Evolutionary conservation across 2,888 invertebrate genomes (phyloP).

Genomic region (Chydorus sphaericus): DNA sequence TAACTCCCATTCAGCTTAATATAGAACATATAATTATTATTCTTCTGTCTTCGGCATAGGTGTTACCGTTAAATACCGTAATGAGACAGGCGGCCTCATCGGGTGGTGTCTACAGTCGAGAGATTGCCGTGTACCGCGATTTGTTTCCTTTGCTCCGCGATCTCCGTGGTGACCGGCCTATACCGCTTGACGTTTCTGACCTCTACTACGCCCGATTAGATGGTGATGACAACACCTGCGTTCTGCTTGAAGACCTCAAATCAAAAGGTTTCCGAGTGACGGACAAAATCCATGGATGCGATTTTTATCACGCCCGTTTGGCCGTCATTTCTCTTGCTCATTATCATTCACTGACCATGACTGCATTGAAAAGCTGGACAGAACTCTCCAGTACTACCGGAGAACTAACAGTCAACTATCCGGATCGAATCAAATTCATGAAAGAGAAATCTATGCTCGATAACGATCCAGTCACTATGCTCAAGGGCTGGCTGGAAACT

Average conservation of each 20-base stretch:
- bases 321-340: constrained; percentile 9
- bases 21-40: too few relatives aligned
- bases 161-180: background rate
- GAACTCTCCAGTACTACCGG: background rate
- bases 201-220: background rate
- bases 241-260: constrained; percentile 11
- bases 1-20: too few relatives aligned
- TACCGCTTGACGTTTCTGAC: background rate
- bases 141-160: background rate
- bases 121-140: constrained; percentile 6
- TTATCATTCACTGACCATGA: constrained; percentile 6
- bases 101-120: background rate
- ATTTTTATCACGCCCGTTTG: constrained; percentile 5
- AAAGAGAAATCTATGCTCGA: background rate
- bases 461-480: background rate
- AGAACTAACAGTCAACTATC: background rate
- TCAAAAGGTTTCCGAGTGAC: constrained; percentile 1
- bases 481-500: background rate
- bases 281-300: constrained; percentile 9
- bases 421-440: background rate
- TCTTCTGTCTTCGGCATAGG: too few relatives aligned
- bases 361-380: background rate
- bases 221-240: too few relatives aligned
- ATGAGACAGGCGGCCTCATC: background rate
- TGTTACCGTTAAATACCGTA: constrained; percentile 1